Percentiles rank a stretch among this genome's conserved stretches.
phyloP scores from a whole-genome alignment of 2,797 vertebrate species.

The Chelmon rostratus region DNA sequence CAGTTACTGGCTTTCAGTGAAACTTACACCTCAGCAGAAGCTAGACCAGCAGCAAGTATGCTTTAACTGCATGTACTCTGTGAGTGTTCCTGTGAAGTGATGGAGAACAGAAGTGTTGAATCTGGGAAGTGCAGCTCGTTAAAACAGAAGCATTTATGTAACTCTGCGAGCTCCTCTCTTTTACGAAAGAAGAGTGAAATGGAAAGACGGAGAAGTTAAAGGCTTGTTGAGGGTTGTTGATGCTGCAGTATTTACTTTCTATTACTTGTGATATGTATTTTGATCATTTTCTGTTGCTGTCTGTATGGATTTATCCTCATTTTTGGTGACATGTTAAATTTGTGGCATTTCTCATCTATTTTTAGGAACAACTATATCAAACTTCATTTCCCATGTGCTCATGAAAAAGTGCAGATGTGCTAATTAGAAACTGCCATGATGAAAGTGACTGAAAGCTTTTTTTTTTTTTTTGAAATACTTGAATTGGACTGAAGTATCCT shows the following conservation, averaged over 20 bases:
- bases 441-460: not conserved
- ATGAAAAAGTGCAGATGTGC: not conserved
- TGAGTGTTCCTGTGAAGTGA: conserved; percentile 13
- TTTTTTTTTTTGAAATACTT: not conserved
- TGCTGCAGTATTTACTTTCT: not conserved
- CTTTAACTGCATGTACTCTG: conserved; percentile 5
- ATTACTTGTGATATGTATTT: not conserved
- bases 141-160: conserved; percentile 9
- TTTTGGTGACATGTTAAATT: not conserved
- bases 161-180: conserved; percentile 6
- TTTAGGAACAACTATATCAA: not conserved
- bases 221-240: not conserved
- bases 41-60: conserved; percentile 15
- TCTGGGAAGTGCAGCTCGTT: not conserved
- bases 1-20: conserved; percentile 1
- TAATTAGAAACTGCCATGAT: too few relatives aligned
- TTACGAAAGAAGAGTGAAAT: not conserved
- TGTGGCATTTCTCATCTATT: not conserved
- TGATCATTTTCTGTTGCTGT: not conserved
- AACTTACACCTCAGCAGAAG: conserved; percentile 22
- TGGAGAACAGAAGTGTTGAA: conserved; percentile 17
- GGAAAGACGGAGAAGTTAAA: not conserved
- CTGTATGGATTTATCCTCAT: not conserved
- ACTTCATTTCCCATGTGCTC: not conserved
- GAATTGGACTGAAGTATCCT: not conserved